Conservation (phyloP, 2,888 invertebrate species). For the Lasioglossum leucozonium region DNA sequence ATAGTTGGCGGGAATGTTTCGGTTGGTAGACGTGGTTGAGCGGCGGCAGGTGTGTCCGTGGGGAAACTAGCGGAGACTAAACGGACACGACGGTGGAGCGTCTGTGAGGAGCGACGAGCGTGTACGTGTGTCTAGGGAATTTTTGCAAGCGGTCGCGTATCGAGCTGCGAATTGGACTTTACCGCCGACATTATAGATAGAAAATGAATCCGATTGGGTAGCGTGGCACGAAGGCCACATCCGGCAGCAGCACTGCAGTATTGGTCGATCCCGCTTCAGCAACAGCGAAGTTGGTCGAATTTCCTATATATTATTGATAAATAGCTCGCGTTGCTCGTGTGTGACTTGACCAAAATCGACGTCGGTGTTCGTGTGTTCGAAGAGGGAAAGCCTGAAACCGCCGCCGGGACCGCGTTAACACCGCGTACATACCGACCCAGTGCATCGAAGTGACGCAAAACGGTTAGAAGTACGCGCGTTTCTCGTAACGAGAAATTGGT, state of each 20-base stretch:
- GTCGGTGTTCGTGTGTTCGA: slow-evolving; percentile 62
- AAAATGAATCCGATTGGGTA: slow-evolving; percentile 74
- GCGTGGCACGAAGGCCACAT: slow-evolving; percentile 77
- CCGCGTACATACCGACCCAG: slow-evolving; percentile 26
- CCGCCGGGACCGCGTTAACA: slow-evolving; percentile 17
- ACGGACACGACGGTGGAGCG: not conserved
- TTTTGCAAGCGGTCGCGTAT: slow-evolving; percentile 46
- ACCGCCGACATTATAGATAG: slow-evolving; percentile 65
- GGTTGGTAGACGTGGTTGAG: not conserved
- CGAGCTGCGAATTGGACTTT: slow-evolving; percentile 68
- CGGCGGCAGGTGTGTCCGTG: slow-evolving; percentile 38
- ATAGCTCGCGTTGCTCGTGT: slow-evolving; percentile 76
- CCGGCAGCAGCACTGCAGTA: slow-evolving; percentile 78
- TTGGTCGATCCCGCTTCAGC: slow-evolving; percentile 79
- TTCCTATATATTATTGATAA: slow-evolving; percentile 77
- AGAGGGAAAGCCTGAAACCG: slow-evolving; percentile 43
- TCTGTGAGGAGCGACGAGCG: no score
- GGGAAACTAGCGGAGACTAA: slow-evolving; percentile 48
- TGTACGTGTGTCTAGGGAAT: slow-evolving; percentile 40
- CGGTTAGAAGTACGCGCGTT: slow-evolving; percentile 64
- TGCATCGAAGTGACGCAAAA: slow-evolving; percentile 48
- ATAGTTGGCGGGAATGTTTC: not conserved
- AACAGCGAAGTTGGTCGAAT: slow-evolving; percentile 76
- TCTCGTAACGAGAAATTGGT: slow-evolving; percentile 59
- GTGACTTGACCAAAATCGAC: slow-evolving; percentile 64